phyloP scores from a whole-genome alignment of 1,140 invertebrate species.

The Drosophila pruinosa region DNA sequence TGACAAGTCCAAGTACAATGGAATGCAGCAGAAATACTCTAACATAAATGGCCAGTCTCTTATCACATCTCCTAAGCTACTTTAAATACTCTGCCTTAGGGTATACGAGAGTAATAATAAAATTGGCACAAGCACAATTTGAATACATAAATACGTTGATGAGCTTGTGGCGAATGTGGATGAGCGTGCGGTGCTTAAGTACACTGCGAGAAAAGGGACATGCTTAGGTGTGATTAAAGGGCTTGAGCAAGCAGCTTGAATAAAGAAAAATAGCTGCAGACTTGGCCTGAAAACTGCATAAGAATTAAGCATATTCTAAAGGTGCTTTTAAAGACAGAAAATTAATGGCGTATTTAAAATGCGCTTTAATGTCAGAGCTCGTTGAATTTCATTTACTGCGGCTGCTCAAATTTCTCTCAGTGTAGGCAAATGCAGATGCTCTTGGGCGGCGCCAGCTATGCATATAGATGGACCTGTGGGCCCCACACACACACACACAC shows the following conservation, averaged over 20 bases:
- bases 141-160: conserved; percentile 44
- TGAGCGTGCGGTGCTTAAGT: neutral
- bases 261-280: neutral
- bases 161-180: neutral
- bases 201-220: neutral
- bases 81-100: neutral
- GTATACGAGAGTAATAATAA: conserved; percentile 13
- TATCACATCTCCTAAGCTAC: neutral
- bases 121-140: conserved; percentile 40
- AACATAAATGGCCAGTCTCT: no score
- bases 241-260: no score
- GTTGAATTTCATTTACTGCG: no score
- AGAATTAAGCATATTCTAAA: no score
- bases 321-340: no score
- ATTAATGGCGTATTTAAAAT: no score
- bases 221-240: no score
- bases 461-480: conserved; percentile 3
- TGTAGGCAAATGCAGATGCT: neutral
- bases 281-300: no score
- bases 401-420: neutral
- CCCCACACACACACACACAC: conserved; percentile 6
- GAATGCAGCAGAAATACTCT: no score
- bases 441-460: neutral
- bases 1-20: no score
- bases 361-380: no score